Base-by-base conservation (phyloP, 92 coral and sea anemone genomes). In the Nematostella vectensis region DNA sequence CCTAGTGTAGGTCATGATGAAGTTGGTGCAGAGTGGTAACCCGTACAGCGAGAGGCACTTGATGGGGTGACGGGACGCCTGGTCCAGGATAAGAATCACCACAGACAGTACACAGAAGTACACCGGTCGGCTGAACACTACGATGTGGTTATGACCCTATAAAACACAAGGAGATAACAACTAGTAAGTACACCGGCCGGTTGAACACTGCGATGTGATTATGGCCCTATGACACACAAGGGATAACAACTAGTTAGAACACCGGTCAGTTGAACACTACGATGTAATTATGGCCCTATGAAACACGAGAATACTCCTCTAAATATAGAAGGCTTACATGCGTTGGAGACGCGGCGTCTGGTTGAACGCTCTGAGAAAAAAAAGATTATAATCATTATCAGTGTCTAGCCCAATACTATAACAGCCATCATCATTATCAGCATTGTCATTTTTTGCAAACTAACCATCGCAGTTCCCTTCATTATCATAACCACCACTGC, bases 291-390 rank as follows among this genome's bases (percentile, higher is more conserved):
- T 87, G 95, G 25, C 98, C 98, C 98, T 91, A 51, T n/a, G 22
- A 74, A 45, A 0, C 19, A 56, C 11, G 38, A 10, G 24, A n/a
- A n/a, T n/a, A 3, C n/a, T 11, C 26, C 3, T 1, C 8, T 27
- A 18, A 15, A 20, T 20, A 0, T n/a, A n/a, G n/a, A n/a, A n/a
- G n/a, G 63, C 98, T 91, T 54, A 91, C 98, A 70, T 91, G 98
- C 22, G 98, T 91, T 48, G 98, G 98, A 2, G 98, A 91, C 0
- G 98, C 95, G 1, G 98, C 95, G 61, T 91, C 98, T 15, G 98
- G 98, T 45, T 91, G 98, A 27, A 91, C 98, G 78, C 98, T 91
- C 98, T 91, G 76, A 16, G 48, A 59, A 18, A 47, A 17, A 51
- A 52, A 48, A 44, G n/a, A n/a, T n/a, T n/a, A n/a, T n/a, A n/a